Evolutionary conservation across 2,888 invertebrate genomes (phyloP), one percentile per base, ranked within the genome.

Genomic region (Alitta virens): DNA sequence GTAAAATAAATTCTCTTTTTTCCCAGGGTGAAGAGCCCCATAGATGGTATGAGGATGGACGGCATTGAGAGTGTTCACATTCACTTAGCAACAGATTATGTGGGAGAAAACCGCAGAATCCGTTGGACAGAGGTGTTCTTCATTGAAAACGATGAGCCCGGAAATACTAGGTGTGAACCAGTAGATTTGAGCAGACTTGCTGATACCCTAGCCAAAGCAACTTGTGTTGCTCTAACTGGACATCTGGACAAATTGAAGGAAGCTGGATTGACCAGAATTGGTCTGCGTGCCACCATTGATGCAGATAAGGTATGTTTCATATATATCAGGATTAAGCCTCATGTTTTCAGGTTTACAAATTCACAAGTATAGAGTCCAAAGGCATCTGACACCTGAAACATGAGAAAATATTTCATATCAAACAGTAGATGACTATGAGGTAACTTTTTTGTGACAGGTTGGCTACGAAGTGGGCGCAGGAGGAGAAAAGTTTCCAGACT

Each of bases 41-140:
- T 92, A 56, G 92, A 92, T 81, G 86, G 86, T 5, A 86, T 85
- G 77, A 76, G 86, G 40, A 85, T 92, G 85, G 89, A 89, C 77
- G 91, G 91, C 2, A 84, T 91, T 53, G 88, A 89, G 46, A 91
- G 90, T 52, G 88, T 91, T 72, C 85, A 90, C 69, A 90, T 92
- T n/a, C 90, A 90, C 76, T 89, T 88, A 74, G 89, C 89, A 57
- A 87, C 88, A 50, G 90, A 91, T 83, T 89, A 88, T 78, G 83
- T 86, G 56, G 87, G 87, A 60, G 87, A 87, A 62, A 87, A 86
- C 71, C 74, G 76, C 50, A 85, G 74, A 56, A 89, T 92, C 64
- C 86, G 91, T 23, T 90, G 91, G 89, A 91, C 91, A 0, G 91
- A 92, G 84, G 89, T 91, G 21, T 92, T 91, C 78, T 88, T 92